These are phyloP conservation scores for Diachasma alloeum DNA, from an alignment of 1,140 invertebrate genomes.

Conservation along the genomic window DNA sequence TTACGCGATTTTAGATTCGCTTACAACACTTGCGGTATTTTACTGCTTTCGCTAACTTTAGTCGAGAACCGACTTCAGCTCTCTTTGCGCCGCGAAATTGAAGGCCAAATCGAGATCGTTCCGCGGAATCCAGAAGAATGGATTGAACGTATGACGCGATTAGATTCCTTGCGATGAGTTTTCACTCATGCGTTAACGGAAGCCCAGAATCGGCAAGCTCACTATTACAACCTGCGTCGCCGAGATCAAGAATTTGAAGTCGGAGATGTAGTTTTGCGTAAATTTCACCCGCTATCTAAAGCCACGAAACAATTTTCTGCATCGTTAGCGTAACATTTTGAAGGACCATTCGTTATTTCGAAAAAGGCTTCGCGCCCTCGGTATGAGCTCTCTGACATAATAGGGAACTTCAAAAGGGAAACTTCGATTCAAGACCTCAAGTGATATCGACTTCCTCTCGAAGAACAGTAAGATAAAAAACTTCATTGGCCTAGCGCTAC, in stretches of 20 bases:
- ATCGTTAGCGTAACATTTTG: slow-evolving; percentile 50
- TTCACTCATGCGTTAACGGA: slow-evolving; percentile 17
- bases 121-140: slow-evolving; percentile 1
- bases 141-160: slow-evolving; percentile 21
- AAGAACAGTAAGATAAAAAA: no score
- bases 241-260: no score
- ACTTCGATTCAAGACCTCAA: no score
- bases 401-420: background rate
- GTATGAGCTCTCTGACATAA: slow-evolving; percentile 32
- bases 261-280: no score
- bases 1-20: no score
- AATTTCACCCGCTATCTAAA: slow-evolving; percentile 45
- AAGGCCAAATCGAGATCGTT: background rate
- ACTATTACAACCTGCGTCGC: no score
- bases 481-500: no score
- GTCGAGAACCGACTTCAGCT: background rate
- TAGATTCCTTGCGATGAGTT: slow-evolving; percentile 3
- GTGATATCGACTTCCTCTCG: background rate
- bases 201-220: no score
- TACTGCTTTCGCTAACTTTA: slow-evolving; percentile 32
- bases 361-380: slow-evolving; percentile 32
- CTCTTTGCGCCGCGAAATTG: background rate
- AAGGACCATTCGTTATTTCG: slow-evolving; percentile 49
- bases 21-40: no score
- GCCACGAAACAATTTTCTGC: slow-evolving; percentile 36